Percentiles rank a stretch among this genome's conserved stretches.
Conservation (phyloP, 2,888 invertebrate species). For the Lasioglossum lativentre region DNA sequence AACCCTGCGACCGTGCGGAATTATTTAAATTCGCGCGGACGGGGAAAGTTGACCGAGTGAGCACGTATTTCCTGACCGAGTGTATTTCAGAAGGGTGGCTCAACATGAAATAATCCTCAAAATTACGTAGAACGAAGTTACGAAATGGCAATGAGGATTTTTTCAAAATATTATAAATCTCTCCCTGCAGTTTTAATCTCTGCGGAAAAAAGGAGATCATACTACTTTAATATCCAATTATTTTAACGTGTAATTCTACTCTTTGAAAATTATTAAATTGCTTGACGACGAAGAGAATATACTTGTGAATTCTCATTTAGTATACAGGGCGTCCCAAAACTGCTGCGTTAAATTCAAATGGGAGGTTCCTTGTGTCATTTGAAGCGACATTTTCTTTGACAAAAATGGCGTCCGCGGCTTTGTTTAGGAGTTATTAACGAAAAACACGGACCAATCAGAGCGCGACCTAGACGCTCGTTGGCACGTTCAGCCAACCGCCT, state of each 20-base stretch:
- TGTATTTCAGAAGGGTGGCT: neutral
- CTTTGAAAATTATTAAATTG: neutral
- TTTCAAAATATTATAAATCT: neutral
- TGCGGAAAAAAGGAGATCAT: no score
- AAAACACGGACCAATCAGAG: no score
- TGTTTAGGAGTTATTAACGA: no score
- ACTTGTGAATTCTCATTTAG: neutral
- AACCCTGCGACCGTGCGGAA: neutral
- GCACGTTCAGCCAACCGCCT: no score
- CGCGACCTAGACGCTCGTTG: no score
- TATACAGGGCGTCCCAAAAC: no score
- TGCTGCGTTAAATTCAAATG: no score
- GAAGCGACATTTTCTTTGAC: no score
- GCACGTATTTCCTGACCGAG: neutral
- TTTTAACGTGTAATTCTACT: neutral
- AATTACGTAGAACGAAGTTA: neutral
- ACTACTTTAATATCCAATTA: neutral
- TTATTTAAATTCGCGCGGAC: slow-evolving; percentile 1
- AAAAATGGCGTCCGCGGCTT: no score
- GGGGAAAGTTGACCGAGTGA: neutral
- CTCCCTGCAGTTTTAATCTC: neutral
- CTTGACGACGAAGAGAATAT: neutral
- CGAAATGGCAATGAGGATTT: neutral
- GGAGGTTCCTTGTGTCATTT: no score
- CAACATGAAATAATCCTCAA: neutral